Conservation (phyloP, 2,797 vertebrate species). For the Melanotaenia maccullochi region DNA sequence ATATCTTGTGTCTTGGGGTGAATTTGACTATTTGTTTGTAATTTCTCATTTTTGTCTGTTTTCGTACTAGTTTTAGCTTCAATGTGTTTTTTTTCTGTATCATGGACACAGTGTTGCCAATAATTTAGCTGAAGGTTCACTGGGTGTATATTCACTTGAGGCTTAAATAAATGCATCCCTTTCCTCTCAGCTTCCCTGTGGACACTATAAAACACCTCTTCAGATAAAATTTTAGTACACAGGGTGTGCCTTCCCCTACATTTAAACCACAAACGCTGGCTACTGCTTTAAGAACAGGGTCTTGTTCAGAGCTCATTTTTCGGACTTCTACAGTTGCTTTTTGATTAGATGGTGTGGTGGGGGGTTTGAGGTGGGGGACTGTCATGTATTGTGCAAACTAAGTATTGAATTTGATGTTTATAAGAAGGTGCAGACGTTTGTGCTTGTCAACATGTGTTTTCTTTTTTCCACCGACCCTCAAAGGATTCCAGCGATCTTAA, state of each 20-base stretch:
- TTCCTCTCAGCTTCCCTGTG: conserved; percentile 24
- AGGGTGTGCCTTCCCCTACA: conserved; percentile 48
- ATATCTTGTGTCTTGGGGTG: conserved; percentile 21
- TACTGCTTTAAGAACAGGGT: conserved; percentile 44
- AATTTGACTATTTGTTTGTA: background rate
- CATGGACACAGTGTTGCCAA: background rate
- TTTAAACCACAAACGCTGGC: conserved; percentile 49
- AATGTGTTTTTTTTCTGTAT: conserved; percentile 6
- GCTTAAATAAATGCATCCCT: conserved; percentile 46
- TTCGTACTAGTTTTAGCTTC: background rate
- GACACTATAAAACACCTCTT: conserved; percentile 62
- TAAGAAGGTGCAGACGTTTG: conserved; percentile 74
- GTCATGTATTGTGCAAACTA: conserved; percentile 52
- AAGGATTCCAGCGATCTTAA: conserved; percentile 79
- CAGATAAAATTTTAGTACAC: conserved; percentile 52
- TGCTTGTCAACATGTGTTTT: conserved; percentile 78
- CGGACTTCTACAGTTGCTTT: conserved; percentile 37
- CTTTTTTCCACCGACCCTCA: conserved; percentile 68
- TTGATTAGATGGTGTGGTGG: conserved; percentile 33
- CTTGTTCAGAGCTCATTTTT: conserved; percentile 48
- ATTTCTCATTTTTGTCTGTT: conserved; percentile 5
- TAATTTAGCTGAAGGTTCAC: conserved; percentile 9
- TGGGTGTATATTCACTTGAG: conserved; percentile 26
- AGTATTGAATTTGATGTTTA: conserved; percentile 64
- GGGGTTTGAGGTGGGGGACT: conserved; percentile 3